phyloP scores from a whole-genome alignment of 1,140 invertebrate genomes.

The Eufriesea mexicana region DNA sequence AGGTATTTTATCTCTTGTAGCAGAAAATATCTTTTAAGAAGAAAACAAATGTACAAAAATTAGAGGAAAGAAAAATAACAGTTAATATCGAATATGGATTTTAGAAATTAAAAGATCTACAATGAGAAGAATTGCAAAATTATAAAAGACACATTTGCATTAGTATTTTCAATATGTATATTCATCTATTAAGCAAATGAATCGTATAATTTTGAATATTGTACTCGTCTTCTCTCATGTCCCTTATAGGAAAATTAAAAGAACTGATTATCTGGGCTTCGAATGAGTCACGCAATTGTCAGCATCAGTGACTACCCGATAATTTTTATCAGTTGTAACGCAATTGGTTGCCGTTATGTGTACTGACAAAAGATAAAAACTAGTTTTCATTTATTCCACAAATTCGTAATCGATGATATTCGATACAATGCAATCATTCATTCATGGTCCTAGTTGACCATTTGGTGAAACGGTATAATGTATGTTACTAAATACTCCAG shows the following conservation, averaged over 20 bases:
- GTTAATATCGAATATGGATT: no score
- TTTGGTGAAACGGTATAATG: not conserved
- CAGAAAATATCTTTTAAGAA: not conserved
- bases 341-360: conserved; percentile 5
- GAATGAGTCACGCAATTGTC: conserved; percentile 45
- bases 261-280: conserved; percentile 3
- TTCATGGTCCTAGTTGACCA: not conserved
- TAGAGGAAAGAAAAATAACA: not conserved
- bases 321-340: conserved; percentile 40
- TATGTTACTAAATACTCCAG: not conserved
- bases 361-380: conserved; percentile 4
- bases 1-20: not conserved
- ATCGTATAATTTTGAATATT: no score
- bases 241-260: not conserved
- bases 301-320: conserved; percentile 14
- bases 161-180: no score
- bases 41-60: not conserved
- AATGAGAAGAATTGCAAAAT: no score
- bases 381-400: not conserved
- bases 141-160: no score
- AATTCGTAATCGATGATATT: not conserved
- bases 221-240: not conserved
- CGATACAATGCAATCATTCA: not conserved
- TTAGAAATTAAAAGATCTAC: no score
- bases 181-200: no score